These are phyloP conservation scores for Anoplolepis gracilipes DNA, from an alignment of 1,140 invertebrate species.

Conservation along the genomic window DNA sequence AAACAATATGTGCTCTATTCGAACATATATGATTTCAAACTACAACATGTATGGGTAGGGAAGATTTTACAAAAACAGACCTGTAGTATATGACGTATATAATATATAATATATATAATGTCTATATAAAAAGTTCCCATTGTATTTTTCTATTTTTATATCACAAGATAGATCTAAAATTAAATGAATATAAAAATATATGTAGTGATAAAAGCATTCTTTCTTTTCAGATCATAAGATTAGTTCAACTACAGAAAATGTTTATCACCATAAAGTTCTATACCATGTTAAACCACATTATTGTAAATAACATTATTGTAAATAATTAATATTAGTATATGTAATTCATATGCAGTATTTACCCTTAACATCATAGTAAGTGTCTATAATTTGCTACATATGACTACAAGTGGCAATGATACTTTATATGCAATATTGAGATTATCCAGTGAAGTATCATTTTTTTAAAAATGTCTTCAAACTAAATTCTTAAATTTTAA, in stretches of 20 bases:
- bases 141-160: conserved; percentile 20
- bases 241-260: neutral
- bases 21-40: too few relatives aligned
- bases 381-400: neutral
- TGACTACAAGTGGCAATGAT: neutral
- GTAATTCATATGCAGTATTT: neutral
- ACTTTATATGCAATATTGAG: neutral
- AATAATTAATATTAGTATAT: neutral
- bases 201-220: conserved; percentile 1
- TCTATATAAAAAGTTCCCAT: neutral
- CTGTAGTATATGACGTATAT: too few relatives aligned
- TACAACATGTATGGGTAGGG: too few relatives aligned
- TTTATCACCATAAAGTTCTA: neutral
- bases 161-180: conserved; percentile 27
- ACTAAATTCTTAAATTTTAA: neutral
- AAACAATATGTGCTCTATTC: too few relatives aligned
- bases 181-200: conserved; percentile 40
- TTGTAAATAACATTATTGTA: neutral
- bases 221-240: conserved; percentile 35
- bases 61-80: too few relatives aligned
- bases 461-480: neutral
- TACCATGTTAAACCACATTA: neutral
- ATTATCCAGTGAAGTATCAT: neutral
- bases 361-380: conserved; percentile 7
- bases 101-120: too few relatives aligned